Conservation (phyloP, 2,113 vertebrate genomes). For the Lathamus discolor region DNA sequence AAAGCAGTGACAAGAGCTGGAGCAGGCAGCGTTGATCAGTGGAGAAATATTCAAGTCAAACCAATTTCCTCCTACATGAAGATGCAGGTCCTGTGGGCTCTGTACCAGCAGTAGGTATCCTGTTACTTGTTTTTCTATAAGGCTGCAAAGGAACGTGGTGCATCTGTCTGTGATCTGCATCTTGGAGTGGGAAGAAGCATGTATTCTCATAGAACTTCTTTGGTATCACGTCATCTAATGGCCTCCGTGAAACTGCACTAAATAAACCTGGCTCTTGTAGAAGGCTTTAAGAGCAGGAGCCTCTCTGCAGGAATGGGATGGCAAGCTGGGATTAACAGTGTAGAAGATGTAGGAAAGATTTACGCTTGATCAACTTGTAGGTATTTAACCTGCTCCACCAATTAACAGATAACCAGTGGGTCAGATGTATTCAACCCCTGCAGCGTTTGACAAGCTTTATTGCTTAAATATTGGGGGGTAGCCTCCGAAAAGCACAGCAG, state of each 20-base stretch:
- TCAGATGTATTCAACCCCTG: not conserved
- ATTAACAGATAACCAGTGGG: rapidly evolving
- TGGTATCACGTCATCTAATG: not conserved
- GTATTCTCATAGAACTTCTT: not conserved
- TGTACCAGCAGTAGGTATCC: not conserved
- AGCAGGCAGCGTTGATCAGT: rapidly evolving
- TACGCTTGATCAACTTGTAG: not conserved
- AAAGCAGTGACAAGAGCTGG: not conserved
- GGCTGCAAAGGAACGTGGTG: not conserved
- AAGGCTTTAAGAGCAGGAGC: not conserved
- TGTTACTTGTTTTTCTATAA: not conserved
- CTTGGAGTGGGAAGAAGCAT: rapidly evolving
- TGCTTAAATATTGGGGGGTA: not conserved
- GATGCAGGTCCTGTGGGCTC: not conserved
- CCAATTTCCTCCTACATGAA: not conserved
- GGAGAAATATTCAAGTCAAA: not conserved
- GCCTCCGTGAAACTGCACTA: rapidly evolving
- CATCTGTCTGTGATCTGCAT: not conserved
- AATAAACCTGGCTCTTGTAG: not conserved
- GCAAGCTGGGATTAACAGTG: not conserved
- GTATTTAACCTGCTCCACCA: not conserved
- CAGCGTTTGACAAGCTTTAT: not conserved
- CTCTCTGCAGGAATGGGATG: not conserved
- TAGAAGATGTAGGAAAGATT: not conserved
- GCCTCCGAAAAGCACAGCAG: not conserved